Percentiles rank a stretch among this genome's conserved stretches.
Conservation (phyloP, 2,113 vertebrate species). For the Todiramphus chloris region DNA sequence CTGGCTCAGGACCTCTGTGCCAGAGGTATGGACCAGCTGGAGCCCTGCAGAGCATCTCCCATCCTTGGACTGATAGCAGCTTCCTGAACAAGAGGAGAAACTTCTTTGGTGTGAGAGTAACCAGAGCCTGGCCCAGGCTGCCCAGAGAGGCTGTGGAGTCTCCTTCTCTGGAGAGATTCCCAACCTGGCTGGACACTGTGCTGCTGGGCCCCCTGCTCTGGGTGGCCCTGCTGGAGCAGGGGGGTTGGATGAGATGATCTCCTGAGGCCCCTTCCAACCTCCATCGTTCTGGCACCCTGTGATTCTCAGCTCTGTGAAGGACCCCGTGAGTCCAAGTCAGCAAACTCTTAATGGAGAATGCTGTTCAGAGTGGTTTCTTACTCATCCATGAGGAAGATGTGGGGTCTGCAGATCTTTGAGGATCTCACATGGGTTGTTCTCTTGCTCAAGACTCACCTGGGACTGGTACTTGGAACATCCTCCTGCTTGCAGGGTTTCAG, state of each 20-base stretch:
- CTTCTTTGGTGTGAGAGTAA: no score
- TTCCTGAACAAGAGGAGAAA: not conserved
- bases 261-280: no score
- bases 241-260: no score
- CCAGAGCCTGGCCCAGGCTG: no score
- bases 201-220: no score
- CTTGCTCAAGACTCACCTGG: not conserved
- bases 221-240: no score
- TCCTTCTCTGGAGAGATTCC: no score
- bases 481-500: not conserved
- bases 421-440: not conserved
- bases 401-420: not conserved
- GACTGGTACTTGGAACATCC: not conserved
- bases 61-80: not conserved
- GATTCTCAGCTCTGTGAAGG: not conserved
- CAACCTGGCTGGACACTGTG: no score
- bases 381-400: rapidly evolving
- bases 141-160: no score
- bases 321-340: rapidly evolving
- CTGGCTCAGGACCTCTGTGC: not conserved
- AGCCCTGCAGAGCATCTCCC: not conserved
- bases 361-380: not conserved
- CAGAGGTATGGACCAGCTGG: not conserved
- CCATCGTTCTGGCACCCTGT: no score
- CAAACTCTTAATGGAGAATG: not conserved